Evolutionary conservation across 2,888 invertebrate species (phyloP), one percentile per base, ranked within the genome.

Genomic region (Melinaea marsaeus): DNA sequence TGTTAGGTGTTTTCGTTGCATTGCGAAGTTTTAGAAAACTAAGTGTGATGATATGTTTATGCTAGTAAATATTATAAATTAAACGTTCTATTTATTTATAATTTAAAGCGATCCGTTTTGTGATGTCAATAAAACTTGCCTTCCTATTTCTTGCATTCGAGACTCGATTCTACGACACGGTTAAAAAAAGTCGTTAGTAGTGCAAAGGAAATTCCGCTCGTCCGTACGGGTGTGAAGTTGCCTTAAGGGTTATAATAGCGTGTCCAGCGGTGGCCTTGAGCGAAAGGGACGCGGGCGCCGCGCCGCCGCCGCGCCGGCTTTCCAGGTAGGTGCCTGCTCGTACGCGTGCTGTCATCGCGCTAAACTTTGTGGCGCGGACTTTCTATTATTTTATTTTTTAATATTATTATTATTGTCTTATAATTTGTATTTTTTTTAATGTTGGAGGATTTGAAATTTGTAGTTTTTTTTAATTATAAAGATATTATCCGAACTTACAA

Each of bases 221-320:
- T 9, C 32, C n/a, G 9, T 34, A 58, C 61, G 57, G 58, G 63
- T 51, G 35, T 4, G 13, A 0, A 32, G 11, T 48, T 35, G 33
- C 0, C 2, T 34, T 78, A 80, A 71, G 79, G 78, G 69, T 72
- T 71, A 72, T 67, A 74, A 73, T 81, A 56, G 79, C 63, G 61
- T 78, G 78, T 62, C 68, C 61, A 62, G 65, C 33, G 55, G 66
- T 79, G 83, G 80, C 86, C 87, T 86, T 88, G 88, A 79, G 84
- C 81, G 86, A 86, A 86, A 86, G 88, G 86, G 84, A 86, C 86
- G 85, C 82, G 74, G 79, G 76, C 74, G 71, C 73, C 73, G 70
- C 42, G 42, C 72, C 73, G 71, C 72, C 80, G 79, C 78, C 81
- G 79, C 79, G 84, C 79, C 80, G 78, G 79, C 79, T 78, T 78